These are phyloP conservation scores for Lagopus muta DNA, from an alignment of 2,113 vertebrate genomes.

Conservation along the genomic window DNA sequence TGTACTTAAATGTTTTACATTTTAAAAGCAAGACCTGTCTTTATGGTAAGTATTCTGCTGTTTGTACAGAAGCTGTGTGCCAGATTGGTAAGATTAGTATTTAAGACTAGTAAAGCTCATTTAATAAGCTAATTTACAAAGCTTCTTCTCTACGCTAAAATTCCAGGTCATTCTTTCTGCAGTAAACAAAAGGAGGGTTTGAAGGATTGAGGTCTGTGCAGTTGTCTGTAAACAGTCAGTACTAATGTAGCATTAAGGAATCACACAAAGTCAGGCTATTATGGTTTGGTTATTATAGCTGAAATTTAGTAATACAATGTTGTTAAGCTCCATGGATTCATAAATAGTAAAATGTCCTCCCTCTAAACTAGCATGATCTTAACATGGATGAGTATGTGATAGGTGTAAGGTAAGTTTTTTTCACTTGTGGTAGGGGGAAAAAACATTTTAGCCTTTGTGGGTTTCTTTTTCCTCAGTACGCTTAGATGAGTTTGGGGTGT, in stretches of 20 bases:
- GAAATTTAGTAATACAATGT: background rate
- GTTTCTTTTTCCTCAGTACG: background rate
- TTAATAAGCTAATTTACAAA: constrained; percentile 45
- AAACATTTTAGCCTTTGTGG: background rate
- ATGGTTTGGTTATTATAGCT: background rate
- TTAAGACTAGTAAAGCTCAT: constrained; percentile 45
- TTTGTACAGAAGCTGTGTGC: background rate
- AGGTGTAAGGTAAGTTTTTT: background rate
- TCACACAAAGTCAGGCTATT: background rate
- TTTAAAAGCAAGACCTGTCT: background rate
- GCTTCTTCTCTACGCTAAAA: background rate
- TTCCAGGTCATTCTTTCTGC: constrained; percentile 6
- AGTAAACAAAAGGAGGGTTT: background rate
- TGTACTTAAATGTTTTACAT: background rate
- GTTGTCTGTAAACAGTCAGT: constrained; percentile 11
- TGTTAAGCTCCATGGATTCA: background rate
- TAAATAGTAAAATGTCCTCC: fast-evolving
- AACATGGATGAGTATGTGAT: background rate
- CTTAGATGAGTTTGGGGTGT: background rate
- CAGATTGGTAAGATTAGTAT: constrained; percentile 31
- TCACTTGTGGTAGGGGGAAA: background rate
- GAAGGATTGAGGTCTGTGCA: background rate
- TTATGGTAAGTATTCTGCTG: background rate
- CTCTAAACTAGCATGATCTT: background rate
- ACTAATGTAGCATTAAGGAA: background rate